phyloP scores from a whole-genome alignment of 2,888 invertebrate species.

The Apotomis capreana region DNA sequence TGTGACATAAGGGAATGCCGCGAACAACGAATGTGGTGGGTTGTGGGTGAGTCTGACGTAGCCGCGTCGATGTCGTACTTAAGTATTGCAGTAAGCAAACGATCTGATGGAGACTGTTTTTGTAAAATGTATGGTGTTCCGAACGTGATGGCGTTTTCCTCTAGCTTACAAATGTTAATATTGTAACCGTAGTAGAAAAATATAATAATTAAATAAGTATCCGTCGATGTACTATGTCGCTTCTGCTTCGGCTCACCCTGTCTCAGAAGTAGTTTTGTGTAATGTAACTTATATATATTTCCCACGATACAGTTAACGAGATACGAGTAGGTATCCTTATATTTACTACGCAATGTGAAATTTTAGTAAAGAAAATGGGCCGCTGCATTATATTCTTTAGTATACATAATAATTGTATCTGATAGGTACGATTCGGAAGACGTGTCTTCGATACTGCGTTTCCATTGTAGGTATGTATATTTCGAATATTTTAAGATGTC shows the following conservation, averaged over 20 bases:
- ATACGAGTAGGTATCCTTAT: slow-evolving; percentile 7
- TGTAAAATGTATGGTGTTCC: slow-evolving; percentile 21
- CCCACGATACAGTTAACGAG: slow-evolving; percentile 13
- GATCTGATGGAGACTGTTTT: slow-evolving; percentile 31
- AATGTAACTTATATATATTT: neutral
- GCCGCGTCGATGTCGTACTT: slow-evolving; percentile 23
- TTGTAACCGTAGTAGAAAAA: slow-evolving; percentile 23
- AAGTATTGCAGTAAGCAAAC: slow-evolving; percentile 12
- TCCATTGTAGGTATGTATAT: slow-evolving; percentile 18
- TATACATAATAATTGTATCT: slow-evolving; percentile 23
- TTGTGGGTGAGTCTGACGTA: slow-evolving; percentile 9
- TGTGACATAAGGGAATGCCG: neutral
- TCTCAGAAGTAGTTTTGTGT: slow-evolving; percentile 18
- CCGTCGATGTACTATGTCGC: slow-evolving; percentile 13
- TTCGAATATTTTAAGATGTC: slow-evolving; percentile 27
- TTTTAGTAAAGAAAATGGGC: slow-evolving; percentile 9
- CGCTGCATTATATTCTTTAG: slow-evolving; percentile 19
- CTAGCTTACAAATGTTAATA: slow-evolving; percentile 14
- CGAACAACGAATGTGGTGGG: slow-evolving; percentile 35
- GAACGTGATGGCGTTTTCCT: slow-evolving; percentile 15
- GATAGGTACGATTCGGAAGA: neutral
- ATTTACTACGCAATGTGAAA: slow-evolving; percentile 19
- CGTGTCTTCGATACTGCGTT: slow-evolving; percentile 13
- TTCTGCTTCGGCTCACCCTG: slow-evolving; percentile 11
- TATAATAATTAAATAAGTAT: slow-evolving; percentile 8